These are phyloP conservation scores for Drosophila baimaii DNA, from an alignment of 1,140 invertebrate species.

Conservation along the genomic window DNA sequence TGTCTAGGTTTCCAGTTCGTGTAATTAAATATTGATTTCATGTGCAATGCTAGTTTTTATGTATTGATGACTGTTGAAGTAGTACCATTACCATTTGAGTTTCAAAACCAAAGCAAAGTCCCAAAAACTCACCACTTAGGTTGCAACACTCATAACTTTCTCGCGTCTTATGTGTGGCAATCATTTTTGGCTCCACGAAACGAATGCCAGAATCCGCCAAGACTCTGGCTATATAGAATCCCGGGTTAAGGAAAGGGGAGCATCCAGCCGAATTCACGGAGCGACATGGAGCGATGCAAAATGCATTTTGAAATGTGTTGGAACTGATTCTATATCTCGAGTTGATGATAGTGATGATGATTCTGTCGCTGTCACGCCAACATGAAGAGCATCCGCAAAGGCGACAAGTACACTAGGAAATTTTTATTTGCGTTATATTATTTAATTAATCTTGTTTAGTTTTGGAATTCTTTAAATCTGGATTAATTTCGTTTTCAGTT, in stretches of 20 bases:
- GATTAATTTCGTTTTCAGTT: no score
- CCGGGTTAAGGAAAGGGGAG: background rate
- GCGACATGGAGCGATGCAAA: slow-evolving; percentile 68
- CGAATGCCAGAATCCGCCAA: background rate
- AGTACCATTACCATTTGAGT: background rate
- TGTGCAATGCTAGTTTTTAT: no score
- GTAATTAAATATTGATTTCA: no score
- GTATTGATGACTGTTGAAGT: background rate
- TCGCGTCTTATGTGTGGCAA: background rate
- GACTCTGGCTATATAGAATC: background rate
- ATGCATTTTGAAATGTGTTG: slow-evolving; percentile 65
- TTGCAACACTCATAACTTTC: background rate
- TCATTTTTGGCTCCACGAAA: background rate
- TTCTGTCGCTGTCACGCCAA: slow-evolving; percentile 30
- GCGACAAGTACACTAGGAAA: slow-evolving; percentile 8
- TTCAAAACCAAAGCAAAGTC: background rate
- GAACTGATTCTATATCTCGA: slow-evolving; percentile 29
- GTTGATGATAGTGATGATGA: slow-evolving; percentile 54
- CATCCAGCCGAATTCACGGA: slow-evolving; percentile 25
- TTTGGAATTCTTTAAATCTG: no score
- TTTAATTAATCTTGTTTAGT: background rate
- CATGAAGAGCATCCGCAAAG: slow-evolving; percentile 38
- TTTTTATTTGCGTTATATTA: background rate
- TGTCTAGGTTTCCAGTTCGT: no score
- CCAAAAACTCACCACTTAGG: no score